Evolutionary conservation across 2,888 invertebrate genomes (phyloP).

Genomic region (Laspeyria flexula): DNA sequence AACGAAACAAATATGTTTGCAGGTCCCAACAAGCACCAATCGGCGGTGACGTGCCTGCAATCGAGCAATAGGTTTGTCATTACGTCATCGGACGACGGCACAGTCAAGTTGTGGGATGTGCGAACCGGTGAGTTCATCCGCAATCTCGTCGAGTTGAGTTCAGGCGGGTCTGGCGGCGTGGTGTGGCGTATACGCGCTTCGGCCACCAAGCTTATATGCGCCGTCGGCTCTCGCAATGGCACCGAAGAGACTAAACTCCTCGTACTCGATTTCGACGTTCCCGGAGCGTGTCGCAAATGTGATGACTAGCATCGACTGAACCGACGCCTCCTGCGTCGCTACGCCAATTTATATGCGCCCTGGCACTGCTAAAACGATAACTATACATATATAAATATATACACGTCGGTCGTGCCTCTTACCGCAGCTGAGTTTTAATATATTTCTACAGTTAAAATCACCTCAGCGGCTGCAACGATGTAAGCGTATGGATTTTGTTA

Average conservation of each 20-base stretch:
- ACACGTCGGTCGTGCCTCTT: slow-evolving; percentile 5
- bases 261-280: slow-evolving; percentile 98
- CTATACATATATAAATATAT: too few relatives aligned
- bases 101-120: slow-evolving; percentile 99
- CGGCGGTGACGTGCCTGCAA: slow-evolving; percentile 99
- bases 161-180: slow-evolving; percentile 98
- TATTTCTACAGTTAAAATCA: background rate
- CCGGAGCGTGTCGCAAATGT: slow-evolving; percentile 88
- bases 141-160: slow-evolving; percentile 96
- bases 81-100: slow-evolving; percentile 99
- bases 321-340: slow-evolving; percentile 79
- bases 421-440: background rate
- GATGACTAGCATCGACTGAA: slow-evolving; percentile 82
- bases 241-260: slow-evolving; percentile 99
- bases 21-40: slow-evolving; percentile 98
- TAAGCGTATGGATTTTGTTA: background rate
- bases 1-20: too few relatives aligned
- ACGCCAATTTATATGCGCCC: slow-evolving; percentile 77
- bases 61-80: slow-evolving; percentile 99
- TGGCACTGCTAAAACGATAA: slow-evolving; percentile 66
- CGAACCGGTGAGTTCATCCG: slow-evolving; percentile 98
- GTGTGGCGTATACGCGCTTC: slow-evolving; percentile 98
- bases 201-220: slow-evolving; percentile 98
- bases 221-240: slow-evolving; percentile 99
- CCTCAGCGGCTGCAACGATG: background rate